phyloP scores from a whole-genome alignment of 2,888 invertebrate species.

The Eudasyphora cyanicolor region DNA sequence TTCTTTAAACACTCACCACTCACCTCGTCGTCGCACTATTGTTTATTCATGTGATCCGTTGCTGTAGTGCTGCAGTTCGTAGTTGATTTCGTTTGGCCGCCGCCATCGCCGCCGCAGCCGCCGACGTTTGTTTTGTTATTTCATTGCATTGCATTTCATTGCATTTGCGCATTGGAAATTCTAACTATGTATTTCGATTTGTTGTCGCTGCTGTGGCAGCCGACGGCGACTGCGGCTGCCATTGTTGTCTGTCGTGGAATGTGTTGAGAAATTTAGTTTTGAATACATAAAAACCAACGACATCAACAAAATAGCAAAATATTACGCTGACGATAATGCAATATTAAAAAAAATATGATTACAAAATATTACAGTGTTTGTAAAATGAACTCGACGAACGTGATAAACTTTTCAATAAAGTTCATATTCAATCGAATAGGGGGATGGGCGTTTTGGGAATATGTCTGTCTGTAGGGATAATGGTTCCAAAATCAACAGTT shows the following conservation, averaged over 20 bases:
- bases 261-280: neutral
- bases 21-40: neutral
- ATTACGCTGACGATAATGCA: neutral
- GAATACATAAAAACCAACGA: no score
- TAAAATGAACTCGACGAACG: neutral
- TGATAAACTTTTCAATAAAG: neutral
- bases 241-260: slow-evolving; percentile 22
- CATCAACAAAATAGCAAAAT: no score
- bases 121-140: slow-evolving; percentile 28
- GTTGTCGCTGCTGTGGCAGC: slow-evolving; percentile 30
- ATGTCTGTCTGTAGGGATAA: no score
- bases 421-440: neutral
- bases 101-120: slow-evolving; percentile 31
- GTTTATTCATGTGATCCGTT: neutral
- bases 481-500: no score
- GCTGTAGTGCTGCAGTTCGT: no score
- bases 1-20: neutral
- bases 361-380: slow-evolving; percentile 11
- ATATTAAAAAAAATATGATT: neutral
- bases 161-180: slow-evolving; percentile 32
- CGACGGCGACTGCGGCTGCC: neutral
- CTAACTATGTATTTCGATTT: slow-evolving; percentile 2
- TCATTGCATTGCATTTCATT: slow-evolving; percentile 15
- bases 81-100: slow-evolving; percentile 32
- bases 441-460: no score